Percentiles rank a stretch among this genome's conserved stretches.
These are phyloP conservation scores for Cosmia pyralina DNA, from an alignment of 2,888 invertebrate genomes.

Conservation along the genomic window DNA sequence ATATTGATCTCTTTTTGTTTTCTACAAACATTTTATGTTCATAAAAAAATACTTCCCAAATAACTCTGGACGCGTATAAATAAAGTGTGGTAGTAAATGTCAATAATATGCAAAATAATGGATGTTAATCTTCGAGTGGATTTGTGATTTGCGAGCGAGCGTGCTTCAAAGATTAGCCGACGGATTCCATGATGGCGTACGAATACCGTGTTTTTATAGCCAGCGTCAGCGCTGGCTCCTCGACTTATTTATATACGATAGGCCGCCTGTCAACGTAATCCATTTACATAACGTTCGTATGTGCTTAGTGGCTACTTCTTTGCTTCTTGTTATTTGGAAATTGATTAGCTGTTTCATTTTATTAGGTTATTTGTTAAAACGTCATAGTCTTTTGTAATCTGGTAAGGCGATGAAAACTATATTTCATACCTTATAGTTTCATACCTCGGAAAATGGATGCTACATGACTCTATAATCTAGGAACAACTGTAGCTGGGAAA, in stretches of 20 bases:
- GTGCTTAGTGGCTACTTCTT: slow-evolving; percentile 14
- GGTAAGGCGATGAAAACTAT: background rate
- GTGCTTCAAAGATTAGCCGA: slow-evolving; percentile 86
- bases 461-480: background rate
- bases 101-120: slow-evolving; percentile 90
- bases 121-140: slow-evolving; percentile 85
- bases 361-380: background rate
- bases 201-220: slow-evolving; percentile 63
- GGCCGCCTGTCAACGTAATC: slow-evolving; percentile 50
- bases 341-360: background rate
- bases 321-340: slow-evolving; percentile 12
- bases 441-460: background rate
- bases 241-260: slow-evolving; percentile 43
- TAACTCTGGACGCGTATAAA: slow-evolving; percentile 87
- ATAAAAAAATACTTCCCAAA: slow-evolving; percentile 89
- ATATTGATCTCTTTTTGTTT: slow-evolving; percentile 87
- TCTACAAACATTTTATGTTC: slow-evolving; percentile 87
- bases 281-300: slow-evolving; percentile 53
- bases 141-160: slow-evolving; percentile 87
- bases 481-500: background rate
- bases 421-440: background rate
- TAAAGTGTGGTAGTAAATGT: slow-evolving; percentile 89
- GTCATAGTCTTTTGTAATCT: background rate
- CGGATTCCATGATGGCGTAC: slow-evolving; percentile 71
- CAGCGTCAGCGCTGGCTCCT: slow-evolving; percentile 44